Evolutionary conservation across 2,797 vertebrate genomes (phyloP).

Genomic region (Neosalanx taihuensis): DNA sequence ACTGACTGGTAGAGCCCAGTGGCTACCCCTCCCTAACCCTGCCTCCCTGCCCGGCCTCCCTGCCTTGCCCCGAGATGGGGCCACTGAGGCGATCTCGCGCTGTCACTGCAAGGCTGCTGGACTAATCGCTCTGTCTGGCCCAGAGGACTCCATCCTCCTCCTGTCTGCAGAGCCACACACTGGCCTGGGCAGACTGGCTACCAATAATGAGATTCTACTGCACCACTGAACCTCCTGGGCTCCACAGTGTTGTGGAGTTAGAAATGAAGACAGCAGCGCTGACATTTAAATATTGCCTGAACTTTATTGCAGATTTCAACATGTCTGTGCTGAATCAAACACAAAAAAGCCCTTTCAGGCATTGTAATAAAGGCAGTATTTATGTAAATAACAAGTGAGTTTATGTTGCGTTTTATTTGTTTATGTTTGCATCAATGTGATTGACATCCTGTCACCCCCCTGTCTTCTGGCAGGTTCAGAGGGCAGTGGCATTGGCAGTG

Average conservation of each 20-base stretch:
- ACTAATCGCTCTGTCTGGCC: constrained; percentile 13
- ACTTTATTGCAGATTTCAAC: constrained; percentile 8
- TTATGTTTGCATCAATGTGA: not conserved
- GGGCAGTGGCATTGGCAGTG: constrained; percentile 90
- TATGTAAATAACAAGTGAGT: too few species aligned
- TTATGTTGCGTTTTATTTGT: not conserved
- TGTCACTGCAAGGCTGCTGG: constrained; percentile 29
- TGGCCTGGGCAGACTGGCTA: constrained; percentile 18
- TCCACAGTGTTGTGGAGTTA: constrained; percentile 3
- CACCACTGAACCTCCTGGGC: constrained; percentile 25
- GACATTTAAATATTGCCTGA: not conserved
- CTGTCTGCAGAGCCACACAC: constrained; percentile 29
- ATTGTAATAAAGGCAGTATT: not conserved
- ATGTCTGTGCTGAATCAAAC: not conserved
- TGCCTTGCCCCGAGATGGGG: constrained; percentile 3
- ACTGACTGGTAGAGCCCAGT: not conserved
- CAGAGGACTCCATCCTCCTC: constrained; percentile 34
- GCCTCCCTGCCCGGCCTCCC: not conserved
- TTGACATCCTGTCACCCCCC: constrained; percentile 6
- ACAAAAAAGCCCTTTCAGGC: not conserved
- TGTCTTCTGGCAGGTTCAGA: constrained; percentile 81
- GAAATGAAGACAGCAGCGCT: not conserved
- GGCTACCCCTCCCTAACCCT: not conserved
- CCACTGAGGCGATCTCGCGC: constrained; percentile 17
- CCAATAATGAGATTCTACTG: constrained; percentile 46